phyloP scores from a whole-genome alignment of 1,140 invertebrate species.

The Sarcophaga bullata region DNA sequence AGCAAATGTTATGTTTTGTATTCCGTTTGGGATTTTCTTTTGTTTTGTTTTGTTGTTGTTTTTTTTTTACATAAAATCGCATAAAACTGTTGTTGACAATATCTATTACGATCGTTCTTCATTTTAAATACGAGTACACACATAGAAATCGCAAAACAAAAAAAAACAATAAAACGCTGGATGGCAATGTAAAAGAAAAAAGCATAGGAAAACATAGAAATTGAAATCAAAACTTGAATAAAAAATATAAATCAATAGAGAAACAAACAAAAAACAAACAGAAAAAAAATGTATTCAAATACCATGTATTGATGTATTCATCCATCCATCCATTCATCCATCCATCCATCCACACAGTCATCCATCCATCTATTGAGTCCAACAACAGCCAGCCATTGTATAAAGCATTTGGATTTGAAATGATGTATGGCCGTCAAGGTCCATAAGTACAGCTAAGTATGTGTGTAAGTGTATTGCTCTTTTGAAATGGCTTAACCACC shows the following conservation, averaged over 20 bases:
- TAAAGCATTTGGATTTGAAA: conserved; percentile 25
- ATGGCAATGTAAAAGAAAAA: too few relatives aligned
- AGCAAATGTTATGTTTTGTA: conserved; percentile 21
- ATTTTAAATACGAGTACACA: not conserved
- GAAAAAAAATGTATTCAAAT: not conserved
- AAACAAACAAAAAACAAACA: not conserved
- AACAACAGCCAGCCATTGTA: not conserved
- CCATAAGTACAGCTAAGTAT: not conserved
- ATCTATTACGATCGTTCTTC: conserved; percentile 32
- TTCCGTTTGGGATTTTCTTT: conserved; percentile 3
- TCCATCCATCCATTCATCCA: not conserved
- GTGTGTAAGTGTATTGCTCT: not conserved
- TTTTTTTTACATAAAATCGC: conserved; percentile 28
- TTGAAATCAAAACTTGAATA: too few relatives aligned
- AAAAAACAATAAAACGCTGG: too few relatives aligned
- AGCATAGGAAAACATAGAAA: too few relatives aligned
- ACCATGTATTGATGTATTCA: not conserved
- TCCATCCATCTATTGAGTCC: not conserved
- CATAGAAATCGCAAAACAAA: too few relatives aligned
- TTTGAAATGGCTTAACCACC: conserved; percentile 21
- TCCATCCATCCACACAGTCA: conserved; percentile 12
- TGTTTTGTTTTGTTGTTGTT: not conserved
- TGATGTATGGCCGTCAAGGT: conserved; percentile 31
- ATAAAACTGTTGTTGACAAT: conserved; percentile 40
- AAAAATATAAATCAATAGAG: not conserved